Percentiles rank a stretch among this genome's conserved stretches.
phyloP scores from a whole-genome alignment of 2,888 invertebrate species.

The Caenorhabditis becei region DNA sequence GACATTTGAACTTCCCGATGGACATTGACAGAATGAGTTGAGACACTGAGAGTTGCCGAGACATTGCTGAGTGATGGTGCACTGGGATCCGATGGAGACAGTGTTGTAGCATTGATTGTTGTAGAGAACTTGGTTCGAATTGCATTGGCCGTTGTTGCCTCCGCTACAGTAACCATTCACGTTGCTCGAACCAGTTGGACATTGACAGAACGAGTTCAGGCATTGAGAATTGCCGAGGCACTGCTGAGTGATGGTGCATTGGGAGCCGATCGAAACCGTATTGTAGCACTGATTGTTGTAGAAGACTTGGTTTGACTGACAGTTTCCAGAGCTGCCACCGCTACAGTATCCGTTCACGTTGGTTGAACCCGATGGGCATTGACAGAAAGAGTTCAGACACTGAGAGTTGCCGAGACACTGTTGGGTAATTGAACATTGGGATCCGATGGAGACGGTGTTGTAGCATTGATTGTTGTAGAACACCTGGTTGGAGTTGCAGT shows the following conservation, averaged over 20 bases:
- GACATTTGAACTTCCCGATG: conserved; percentile 16
- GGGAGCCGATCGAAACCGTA: conserved; percentile 60
- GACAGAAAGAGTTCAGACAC: conserved; percentile 40
- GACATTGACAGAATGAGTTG: conserved; percentile 45
- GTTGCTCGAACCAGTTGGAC: conserved; percentile 37
- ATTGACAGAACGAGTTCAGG: conserved; percentile 55
- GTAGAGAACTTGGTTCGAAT: conserved; percentile 36
- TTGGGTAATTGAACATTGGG: conserved; percentile 59
- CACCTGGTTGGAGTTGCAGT: conserved; percentile 34
- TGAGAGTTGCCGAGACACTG: conserved; percentile 62
- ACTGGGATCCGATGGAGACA: conserved; percentile 60
- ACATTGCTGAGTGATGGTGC: conserved; percentile 68
- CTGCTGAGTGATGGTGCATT: conserved; percentile 69
- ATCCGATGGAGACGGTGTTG: conserved; percentile 62
- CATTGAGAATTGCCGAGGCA: conserved; percentile 64
- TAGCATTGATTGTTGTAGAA: conserved; percentile 57
- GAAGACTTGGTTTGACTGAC: conserved; percentile 24
- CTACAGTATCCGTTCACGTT: conserved; percentile 2
- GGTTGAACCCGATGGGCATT: conserved; percentile 23
- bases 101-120: conserved; percentile 62
- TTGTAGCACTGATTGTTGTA: conserved; percentile 41
- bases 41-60: conserved; percentile 31
- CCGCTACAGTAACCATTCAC: conserved; percentile 37
- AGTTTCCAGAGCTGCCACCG: background rate
- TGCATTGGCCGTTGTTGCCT: conserved; percentile 15